phyloP scores from a whole-genome alignment of 2,797 vertebrate species.

The Anomalospiza imberbis region DNA sequence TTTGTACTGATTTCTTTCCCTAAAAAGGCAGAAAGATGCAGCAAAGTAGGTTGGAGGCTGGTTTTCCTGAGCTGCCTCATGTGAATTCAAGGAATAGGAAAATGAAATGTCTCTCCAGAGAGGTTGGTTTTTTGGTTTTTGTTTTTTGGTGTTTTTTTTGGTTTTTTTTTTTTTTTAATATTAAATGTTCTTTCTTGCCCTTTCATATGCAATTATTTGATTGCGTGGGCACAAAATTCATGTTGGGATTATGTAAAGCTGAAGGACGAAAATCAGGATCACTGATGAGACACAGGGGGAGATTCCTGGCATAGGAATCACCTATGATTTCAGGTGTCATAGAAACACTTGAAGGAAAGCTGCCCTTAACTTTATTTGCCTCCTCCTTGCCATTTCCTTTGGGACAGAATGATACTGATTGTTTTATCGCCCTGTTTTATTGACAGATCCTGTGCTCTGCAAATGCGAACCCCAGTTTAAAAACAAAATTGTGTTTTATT shows the following conservation, averaged over 20 bases:
- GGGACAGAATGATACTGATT: not conserved
- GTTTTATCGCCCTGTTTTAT: not conserved
- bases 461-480: not conserved
- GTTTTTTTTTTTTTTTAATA: not conserved
- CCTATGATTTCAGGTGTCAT: not conserved
- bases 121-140: no score
- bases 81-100: not conserved
- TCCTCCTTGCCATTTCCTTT: not conserved
- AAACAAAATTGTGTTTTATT: not conserved
- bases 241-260: not conserved
- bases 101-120: not conserved
- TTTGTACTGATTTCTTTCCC: not conserved
- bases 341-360: not conserved
- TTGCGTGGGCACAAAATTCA: fast-evolving
- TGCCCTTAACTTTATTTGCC: not conserved
- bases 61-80: not conserved
- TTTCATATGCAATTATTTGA: not conserved
- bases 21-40: not conserved
- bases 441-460: not conserved
- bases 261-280: not conserved
- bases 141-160: not conserved
- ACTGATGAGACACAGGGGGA: not conserved
- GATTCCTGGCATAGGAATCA: not conserved
- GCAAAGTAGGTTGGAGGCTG: not conserved
- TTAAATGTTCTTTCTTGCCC: not conserved